These are phyloP conservation scores for Anser brachyrhynchus DNA, from an alignment of 2,113 vertebrate species.

Conservation along the genomic window DNA sequence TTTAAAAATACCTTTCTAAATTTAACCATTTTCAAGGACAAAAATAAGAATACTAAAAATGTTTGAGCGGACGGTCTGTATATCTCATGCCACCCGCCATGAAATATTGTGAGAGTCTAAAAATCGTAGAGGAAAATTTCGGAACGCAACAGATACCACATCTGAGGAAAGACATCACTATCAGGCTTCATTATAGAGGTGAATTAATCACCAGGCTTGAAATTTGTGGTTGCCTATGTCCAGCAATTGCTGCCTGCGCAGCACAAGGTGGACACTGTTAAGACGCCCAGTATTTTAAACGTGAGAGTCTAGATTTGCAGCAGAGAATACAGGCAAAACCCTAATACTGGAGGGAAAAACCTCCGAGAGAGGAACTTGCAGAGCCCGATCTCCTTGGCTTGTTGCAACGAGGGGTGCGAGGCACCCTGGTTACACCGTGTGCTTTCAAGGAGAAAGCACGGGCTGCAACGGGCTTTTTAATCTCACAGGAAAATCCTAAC, in stretches of 20 bases:
- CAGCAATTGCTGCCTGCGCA: too few species aligned
- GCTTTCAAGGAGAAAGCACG: background rate
- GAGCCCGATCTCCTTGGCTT: background rate
- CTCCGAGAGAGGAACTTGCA: background rate
- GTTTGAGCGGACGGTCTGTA: background rate
- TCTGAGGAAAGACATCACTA: background rate
- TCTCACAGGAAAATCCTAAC: background rate
- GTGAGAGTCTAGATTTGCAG: background rate
- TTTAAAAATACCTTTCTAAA: conserved; percentile 34
- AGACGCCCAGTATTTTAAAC: background rate
- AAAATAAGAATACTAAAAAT: background rate
- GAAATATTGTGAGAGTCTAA: background rate
- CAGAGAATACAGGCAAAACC: background rate
- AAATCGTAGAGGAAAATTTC: background rate
- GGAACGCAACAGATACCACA: background rate
- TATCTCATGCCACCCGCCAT: background rate
- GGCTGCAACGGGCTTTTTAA: background rate
- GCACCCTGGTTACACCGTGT: rapidly evolving
- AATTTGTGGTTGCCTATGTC: too few species aligned
- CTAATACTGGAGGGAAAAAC: background rate
- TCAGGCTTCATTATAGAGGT: background rate
- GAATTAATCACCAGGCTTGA: background rate
- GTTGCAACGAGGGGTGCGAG: rapidly evolving
- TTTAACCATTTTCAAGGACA: background rate
- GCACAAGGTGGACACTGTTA: background rate